Evolutionary conservation across 2,888 invertebrate genomes (phyloP), one percentile per base, ranked within the genome.

Genomic region (Sinohyriopsis cumingii): DNA sequence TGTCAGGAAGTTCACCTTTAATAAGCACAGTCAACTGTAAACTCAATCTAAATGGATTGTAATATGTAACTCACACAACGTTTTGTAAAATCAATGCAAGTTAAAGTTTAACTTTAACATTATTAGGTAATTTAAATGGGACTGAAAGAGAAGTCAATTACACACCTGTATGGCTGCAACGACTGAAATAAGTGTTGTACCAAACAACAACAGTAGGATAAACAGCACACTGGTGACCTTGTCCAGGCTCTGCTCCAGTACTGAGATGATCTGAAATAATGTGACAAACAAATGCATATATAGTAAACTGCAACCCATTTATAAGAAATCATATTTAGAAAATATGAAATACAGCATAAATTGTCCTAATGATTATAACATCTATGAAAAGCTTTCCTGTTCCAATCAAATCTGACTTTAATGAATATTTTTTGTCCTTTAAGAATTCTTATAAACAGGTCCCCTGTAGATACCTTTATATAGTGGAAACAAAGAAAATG

Each of bases 161-260:
- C 65, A 65, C 90, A 95, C 95, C 93, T 96, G 96, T 80, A 96
- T 93, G 71, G 93, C 93, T 74, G 95, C 93, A 89, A 98, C 96
- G 75, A 97, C 92, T 54, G 95, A 93, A 62, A 95, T 93, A 81
- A 95, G 93, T 65, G 94, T 92, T 24, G 95, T 92, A 81, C 95
- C 94, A 53, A 96, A 88, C 67, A 97, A 93, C 67, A 98, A 93
- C n/a, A 95, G 93, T 65, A 95, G 92, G 77, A 98, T 96, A 82
- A 98, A 95, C 67, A 96, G 92, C 78, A 95, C 93, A 63, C 95
- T 95, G 9, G 96, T 95, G 3, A 96, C 94, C 0, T 95, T 94
- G 90, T 97, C 96, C 57, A 97, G 93, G 0, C 89, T 87, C 61
- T 83, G 79, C 72, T 89, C 89, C 62, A 90, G 74, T 6, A 88